phyloP scores from a whole-genome alignment of 2,888 invertebrate species.

The Agrochola lota region DNA sequence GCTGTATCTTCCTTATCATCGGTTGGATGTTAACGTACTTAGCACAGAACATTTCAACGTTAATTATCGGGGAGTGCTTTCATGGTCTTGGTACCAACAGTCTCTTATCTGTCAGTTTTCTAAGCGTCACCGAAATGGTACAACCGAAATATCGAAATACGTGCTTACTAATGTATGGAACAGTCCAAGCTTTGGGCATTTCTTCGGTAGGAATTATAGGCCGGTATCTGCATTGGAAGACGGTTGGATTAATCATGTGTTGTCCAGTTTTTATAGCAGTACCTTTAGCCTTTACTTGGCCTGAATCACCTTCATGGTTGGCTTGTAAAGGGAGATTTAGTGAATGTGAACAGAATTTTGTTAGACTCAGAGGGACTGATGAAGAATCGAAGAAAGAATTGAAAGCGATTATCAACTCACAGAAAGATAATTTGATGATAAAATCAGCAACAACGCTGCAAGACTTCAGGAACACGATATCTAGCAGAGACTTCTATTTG shows the following conservation, averaged over 20 bases:
- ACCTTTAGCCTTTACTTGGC: slow-evolving; percentile 52
- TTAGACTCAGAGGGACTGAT: slow-evolving; percentile 54
- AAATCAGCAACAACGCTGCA: not conserved
- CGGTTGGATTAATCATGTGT: slow-evolving; percentile 51
- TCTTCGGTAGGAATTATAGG: slow-evolving; percentile 52
- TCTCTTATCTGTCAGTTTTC: slow-evolving; percentile 49
- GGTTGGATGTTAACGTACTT: slow-evolving; percentile 55
- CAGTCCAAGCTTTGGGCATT: slow-evolving; percentile 49
- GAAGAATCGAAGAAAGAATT: slow-evolving; percentile 56
- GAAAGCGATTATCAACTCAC: slow-evolving; percentile 34
- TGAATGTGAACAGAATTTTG: slow-evolving; percentile 56
- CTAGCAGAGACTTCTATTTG: slow-evolving; percentile 49
- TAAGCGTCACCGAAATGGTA: slow-evolving; percentile 61
- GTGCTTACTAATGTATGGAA: slow-evolving; percentile 47
- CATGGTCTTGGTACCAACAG: slow-evolving; percentile 61
- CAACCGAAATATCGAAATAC: slow-evolving; percentile 50
- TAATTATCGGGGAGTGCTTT: slow-evolving; percentile 57
- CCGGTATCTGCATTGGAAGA: slow-evolving; percentile 56
- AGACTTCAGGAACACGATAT: slow-evolving; percentile 23
- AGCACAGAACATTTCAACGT: slow-evolving; percentile 29
- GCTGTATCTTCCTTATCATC: slow-evolving; percentile 51
- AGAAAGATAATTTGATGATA: slow-evolving; percentile 28
- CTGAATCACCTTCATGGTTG: slow-evolving; percentile 64
- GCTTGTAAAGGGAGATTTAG: slow-evolving; percentile 54
- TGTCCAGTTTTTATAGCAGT: slow-evolving; percentile 46